Evolutionary conservation across 2,797 vertebrate species (phyloP).

Genomic region (Gobionotothen gibberifrons): DNA sequence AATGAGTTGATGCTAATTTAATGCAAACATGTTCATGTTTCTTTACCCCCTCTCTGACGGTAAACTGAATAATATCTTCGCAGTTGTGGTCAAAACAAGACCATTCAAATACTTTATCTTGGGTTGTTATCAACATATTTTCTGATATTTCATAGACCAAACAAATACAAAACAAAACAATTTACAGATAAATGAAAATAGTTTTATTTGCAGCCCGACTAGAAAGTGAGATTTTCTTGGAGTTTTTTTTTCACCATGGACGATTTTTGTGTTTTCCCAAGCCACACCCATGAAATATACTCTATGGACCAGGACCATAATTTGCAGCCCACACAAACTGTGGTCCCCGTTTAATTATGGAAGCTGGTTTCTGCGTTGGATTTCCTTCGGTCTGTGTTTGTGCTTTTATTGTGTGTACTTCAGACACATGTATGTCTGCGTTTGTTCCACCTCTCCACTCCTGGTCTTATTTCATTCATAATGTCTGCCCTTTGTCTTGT

Average conservation of each 20-base stretch:
- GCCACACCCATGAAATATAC: conserved; percentile 66
- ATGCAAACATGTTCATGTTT: no score
- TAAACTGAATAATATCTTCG: no score
- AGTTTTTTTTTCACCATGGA: conserved; percentile 29
- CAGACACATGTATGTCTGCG: conserved; percentile 35
- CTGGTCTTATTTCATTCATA: conserved; percentile 65
- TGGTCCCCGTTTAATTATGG: conserved; percentile 69
- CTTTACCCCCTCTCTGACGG: no score
- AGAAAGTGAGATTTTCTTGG: conserved; percentile 18
- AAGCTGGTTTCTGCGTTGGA: conserved; percentile 50
- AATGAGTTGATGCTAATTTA: no score
- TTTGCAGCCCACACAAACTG: conserved; percentile 70
- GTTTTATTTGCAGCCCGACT: no score
- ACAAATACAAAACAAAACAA: no score
- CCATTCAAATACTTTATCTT: no score
- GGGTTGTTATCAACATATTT: no score
- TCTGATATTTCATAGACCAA: no score
- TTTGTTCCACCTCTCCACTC: conserved; percentile 38
- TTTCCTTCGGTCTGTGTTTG: conserved; percentile 30
- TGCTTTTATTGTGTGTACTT: conserved; percentile 16
- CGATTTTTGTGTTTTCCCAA: conserved; percentile 45
- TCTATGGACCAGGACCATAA: conserved; percentile 61
- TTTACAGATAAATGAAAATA: no score
- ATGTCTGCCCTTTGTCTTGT: conserved; percentile 85
- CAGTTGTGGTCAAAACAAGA: no score